Conservation (phyloP, 2,888 invertebrate species). For the Drosophila antonietae region DNA sequence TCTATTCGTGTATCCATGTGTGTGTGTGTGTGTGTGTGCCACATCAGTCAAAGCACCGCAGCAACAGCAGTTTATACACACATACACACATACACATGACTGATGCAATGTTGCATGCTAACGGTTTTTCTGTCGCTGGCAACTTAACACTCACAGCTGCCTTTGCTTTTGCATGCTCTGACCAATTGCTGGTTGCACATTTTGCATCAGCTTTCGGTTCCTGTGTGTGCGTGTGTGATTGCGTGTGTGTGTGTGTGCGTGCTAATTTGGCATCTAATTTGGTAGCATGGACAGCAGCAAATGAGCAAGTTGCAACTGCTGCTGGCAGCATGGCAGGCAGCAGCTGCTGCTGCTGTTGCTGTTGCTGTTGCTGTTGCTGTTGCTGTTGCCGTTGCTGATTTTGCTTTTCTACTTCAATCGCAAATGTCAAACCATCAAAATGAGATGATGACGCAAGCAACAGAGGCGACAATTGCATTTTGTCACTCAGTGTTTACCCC, state of each 20-base stretch:
- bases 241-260: slow-evolving; percentile 25
- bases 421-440: slow-evolving; percentile 71
- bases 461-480: slow-evolving; percentile 61
- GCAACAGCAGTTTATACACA: slow-evolving; percentile 51
- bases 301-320: slow-evolving; percentile 39
- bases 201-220: slow-evolving; percentile 52
- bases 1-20: slow-evolving; percentile 24
- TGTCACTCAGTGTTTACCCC: slow-evolving; percentile 24
- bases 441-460: slow-evolving; percentile 63
- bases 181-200: slow-evolving; percentile 27
- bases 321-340: slow-evolving; percentile 1
- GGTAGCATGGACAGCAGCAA: slow-evolving; percentile 66
- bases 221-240: not conserved
- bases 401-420: slow-evolving; percentile 56
- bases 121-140: slow-evolving; percentile 50
- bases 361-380: slow-evolving; percentile 43
- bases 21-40: slow-evolving; percentile 44
- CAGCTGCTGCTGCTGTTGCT: slow-evolving; percentile 11
- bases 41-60: slow-evolving; percentile 76
- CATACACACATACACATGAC: slow-evolving; percentile 18
- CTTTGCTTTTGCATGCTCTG: slow-evolving; percentile 4
- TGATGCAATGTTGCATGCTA: slow-evolving; percentile 48
- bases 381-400: slow-evolving; percentile 50
- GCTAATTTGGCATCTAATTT: slow-evolving; percentile 78
- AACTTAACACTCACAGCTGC: slow-evolving; percentile 70